Percentiles rank a stretch among this genome's conserved stretches.
Conservation (phyloP, 2,113 vertebrate genomes). For the Gavia stellata region DNA sequence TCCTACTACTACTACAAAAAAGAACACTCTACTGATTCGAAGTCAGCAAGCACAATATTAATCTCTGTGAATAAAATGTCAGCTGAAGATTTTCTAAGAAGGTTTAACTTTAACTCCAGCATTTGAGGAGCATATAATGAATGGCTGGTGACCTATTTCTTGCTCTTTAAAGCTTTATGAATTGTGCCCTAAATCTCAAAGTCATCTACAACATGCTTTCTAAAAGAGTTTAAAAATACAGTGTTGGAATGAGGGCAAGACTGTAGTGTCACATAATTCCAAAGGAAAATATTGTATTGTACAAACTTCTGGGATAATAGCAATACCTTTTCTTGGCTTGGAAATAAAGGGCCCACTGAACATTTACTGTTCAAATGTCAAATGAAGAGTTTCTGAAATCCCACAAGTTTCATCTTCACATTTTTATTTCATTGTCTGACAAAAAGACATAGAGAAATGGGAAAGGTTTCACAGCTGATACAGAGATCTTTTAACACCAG, state of each 20-base stretch:
- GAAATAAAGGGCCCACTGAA: not conserved
- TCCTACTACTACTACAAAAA: not conserved
- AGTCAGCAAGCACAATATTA: not conserved
- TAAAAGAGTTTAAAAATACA: constrained; percentile 14
- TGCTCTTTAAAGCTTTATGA: constrained; percentile 8
- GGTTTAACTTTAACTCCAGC: not conserved
- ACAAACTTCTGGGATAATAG: constrained; percentile 13
- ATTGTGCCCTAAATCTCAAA: constrained; percentile 21
- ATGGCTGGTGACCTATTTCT: constrained; percentile 33
- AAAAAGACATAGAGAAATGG: not conserved
- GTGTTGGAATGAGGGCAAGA: constrained; percentile 5
- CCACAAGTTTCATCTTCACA: not conserved
- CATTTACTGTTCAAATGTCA: constrained; percentile 21
- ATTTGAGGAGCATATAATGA: not conserved
- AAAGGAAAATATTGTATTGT: not conserved
- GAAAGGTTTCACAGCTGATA: not conserved
- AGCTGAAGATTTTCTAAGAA: not conserved
- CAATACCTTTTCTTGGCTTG: not conserved
- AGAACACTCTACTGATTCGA: not conserved
- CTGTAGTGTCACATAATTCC: not conserved
- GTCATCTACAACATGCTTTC: not conserved
- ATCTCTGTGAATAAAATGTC: not conserved
- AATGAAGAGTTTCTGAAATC: constrained; percentile 17
- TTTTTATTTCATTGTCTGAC: not conserved
- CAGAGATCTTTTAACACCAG: not conserved